Conservation (phyloP, 1,140 invertebrate species). For the Neodiprion lecontei region DNA sequence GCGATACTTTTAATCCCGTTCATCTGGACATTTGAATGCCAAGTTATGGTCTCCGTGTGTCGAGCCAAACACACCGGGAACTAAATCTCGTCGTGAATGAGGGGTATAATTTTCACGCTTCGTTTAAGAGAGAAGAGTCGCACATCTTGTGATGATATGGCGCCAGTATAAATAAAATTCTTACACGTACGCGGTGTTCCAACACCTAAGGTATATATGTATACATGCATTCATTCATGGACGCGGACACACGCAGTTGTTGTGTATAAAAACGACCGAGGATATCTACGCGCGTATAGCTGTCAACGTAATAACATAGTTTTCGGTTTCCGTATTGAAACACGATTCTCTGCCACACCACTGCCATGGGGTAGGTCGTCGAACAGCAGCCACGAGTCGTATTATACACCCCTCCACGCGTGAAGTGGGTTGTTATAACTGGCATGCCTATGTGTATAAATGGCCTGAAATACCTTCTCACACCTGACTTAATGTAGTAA, state of each 20-base stretch:
- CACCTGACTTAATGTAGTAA: background rate
- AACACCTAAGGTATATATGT: too few species aligned
- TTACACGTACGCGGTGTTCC: too few species aligned
- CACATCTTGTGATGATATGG: background rate
- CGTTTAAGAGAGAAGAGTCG: background rate
- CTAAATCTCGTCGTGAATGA: background rate
- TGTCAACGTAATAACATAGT: slow-evolving; percentile 56
- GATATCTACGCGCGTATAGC: slow-evolving; percentile 20
- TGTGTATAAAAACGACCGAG: background rate
- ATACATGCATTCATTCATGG: too few species aligned
- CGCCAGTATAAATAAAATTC: background rate
- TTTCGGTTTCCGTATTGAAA: slow-evolving; percentile 61
- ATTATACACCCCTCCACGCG: background rate
- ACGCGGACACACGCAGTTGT: too few species aligned
- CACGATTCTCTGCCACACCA: slow-evolving; percentile 47
- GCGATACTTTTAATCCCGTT: too few species aligned
- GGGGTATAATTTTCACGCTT: background rate
- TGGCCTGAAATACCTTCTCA: background rate
- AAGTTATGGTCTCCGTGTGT: too few species aligned
- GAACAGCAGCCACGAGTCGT: background rate
- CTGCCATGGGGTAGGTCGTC: slow-evolving; percentile 48
- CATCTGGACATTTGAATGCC: too few species aligned
- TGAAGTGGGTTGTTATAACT: too few species aligned
- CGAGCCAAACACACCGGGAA: too few species aligned
- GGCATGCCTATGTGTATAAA: too few species aligned